Conservation (phyloP, 2,113 vertebrate genomes). For the Myiopsitta monachus region DNA sequence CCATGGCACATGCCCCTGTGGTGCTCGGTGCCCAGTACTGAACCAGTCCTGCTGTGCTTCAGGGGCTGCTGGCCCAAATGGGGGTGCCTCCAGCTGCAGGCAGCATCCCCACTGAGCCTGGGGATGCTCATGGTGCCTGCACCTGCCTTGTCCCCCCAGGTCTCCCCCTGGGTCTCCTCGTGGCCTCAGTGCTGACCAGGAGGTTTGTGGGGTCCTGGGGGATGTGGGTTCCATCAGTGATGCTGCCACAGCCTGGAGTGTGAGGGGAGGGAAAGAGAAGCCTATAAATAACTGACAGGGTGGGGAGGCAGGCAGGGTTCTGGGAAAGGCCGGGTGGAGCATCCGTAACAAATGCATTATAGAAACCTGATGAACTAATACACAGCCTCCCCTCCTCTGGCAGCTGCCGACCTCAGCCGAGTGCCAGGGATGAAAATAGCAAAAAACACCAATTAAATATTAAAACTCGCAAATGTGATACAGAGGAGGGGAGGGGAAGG, state of each 20-base stretch:
- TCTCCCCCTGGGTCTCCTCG: background rate
- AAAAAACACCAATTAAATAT: conserved; percentile 21
- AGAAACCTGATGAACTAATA: conserved; percentile 1
- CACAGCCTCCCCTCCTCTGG: background rate
- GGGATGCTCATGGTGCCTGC: accelerated
- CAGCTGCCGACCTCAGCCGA: conserved; percentile 18
- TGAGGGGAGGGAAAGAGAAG: background rate
- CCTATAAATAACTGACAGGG: background rate
- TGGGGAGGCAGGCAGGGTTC: background rate
- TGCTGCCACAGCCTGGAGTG: background rate
- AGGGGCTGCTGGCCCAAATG: accelerated
- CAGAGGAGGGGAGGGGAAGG: background rate
- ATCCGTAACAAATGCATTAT: background rate
- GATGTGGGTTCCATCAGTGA: accelerated
- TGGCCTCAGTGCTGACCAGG: accelerated
- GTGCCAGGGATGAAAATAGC: background rate
- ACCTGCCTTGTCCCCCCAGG: background rate
- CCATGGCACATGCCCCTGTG: accelerated
- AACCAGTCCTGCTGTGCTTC: accelerated
- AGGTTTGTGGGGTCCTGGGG: background rate
- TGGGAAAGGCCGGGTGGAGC: background rate
- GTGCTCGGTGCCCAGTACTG: accelerated
- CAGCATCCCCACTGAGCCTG: accelerated
- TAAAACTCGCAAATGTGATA: conserved; percentile 23
- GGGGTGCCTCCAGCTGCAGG: background rate